These are phyloP conservation scores for Porites rus DNA, from an alignment of 92 coral and sea anemone species.

Conservation along the genomic window DNA sequence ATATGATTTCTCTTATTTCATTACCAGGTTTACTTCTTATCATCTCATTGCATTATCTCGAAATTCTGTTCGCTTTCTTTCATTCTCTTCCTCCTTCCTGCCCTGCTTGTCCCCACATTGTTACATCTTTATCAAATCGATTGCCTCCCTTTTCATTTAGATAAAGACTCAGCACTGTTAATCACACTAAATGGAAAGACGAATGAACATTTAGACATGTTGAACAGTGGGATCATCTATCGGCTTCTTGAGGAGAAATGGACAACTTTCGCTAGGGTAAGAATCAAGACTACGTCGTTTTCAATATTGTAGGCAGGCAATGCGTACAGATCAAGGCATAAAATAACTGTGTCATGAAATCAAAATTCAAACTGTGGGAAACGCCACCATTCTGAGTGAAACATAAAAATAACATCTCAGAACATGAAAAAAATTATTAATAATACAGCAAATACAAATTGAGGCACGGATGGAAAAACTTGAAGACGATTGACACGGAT, in stretches of 20 bases:
- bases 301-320: too few species aligned
- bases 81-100: neutral
- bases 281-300: neutral
- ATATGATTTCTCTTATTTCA: neutral
- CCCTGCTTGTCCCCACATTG: too few species aligned
- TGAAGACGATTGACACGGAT: too few species aligned
- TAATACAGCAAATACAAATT: too few species aligned
- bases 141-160: conserved; percentile 8
- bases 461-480: too few species aligned
- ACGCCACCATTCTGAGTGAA: too few species aligned
- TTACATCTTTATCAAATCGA: neutral
- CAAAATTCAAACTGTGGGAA: too few species aligned
- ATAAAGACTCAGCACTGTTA: conserved; percentile 79
- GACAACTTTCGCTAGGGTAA: conserved; percentile 84
- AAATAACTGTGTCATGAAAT: too few species aligned
- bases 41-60: neutral
- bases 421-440: too few species aligned
- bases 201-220: conserved; percentile 75
- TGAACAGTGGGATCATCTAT: conserved; percentile 87
- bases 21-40: neutral
- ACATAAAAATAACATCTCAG: too few species aligned
- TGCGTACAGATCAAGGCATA: too few species aligned
- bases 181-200: conserved; percentile 78
- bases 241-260: conserved; percentile 88
- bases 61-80: neutral